Evolutionary conservation across 2,888 invertebrate genomes (phyloP).

Genomic region (Lottia gigantea): DNA sequence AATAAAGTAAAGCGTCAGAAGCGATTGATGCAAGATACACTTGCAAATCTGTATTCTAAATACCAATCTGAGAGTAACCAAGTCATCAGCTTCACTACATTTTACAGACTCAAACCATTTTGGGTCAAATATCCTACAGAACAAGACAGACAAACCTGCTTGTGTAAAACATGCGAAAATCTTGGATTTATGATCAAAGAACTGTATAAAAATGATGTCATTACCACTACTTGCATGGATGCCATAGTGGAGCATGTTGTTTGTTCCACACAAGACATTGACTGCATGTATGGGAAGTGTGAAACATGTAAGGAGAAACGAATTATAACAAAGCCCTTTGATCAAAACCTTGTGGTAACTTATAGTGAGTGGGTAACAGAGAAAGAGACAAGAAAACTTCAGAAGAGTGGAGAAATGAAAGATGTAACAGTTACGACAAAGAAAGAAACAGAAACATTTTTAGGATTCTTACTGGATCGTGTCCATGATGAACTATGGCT

Average conservation of each 20-base stretch:
- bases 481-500: slow-evolving; percentile 16
- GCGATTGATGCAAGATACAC: slow-evolving; percentile 23
- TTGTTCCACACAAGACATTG: slow-evolving; percentile 20
- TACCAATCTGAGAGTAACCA: slow-evolving; percentile 20
- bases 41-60: slow-evolving; percentile 27
- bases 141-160: slow-evolving; percentile 29
- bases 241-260: slow-evolving; percentile 18
- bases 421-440: slow-evolving; percentile 12
- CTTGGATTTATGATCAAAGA: slow-evolving; percentile 22
- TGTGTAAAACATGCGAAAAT: slow-evolving; percentile 33
- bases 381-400: slow-evolving; percentile 15
- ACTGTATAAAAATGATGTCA: slow-evolving; percentile 15
- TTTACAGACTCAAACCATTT: slow-evolving; percentile 29
- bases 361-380: slow-evolving; percentile 26
- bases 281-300: slow-evolving; percentile 29
- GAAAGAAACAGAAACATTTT: background rate
- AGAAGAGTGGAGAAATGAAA: slow-evolving; percentile 15
- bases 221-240: slow-evolving; percentile 21
- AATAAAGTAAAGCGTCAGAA: slow-evolving; percentile 27
- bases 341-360: slow-evolving; percentile 7
- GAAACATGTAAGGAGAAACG: slow-evolving; percentile 15
- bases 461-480: slow-evolving; percentile 2
- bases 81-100: slow-evolving; percentile 24
- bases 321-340: slow-evolving; percentile 12
- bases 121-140: slow-evolving; percentile 24